Base-by-base conservation (phyloP, 2,797 vertebrate species). In the Buceros bicornis region DNA sequence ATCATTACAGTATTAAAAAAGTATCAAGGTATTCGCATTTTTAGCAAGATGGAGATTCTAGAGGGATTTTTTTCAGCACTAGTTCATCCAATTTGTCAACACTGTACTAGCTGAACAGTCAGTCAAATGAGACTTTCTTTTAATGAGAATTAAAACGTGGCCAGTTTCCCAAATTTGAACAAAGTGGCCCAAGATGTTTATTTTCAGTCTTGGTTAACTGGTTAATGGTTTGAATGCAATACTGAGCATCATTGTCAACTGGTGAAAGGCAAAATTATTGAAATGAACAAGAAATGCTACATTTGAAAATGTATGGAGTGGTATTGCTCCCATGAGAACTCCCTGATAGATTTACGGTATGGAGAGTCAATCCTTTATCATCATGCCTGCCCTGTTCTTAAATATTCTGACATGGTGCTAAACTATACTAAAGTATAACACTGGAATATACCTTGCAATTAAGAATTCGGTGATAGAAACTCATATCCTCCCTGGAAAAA, bases 191-290 rank as follows among this genome's bases (percentile, higher is more conserved):
- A 69, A 80, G 70, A 80, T 45, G 35, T 95, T 89, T 90, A 57
- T 90, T 94, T 95, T 94, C 60, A 47, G 92, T 89, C 81, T 80
- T 90, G 66, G 77, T 93, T 77, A 89, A 62, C 29, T 47, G 26
- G 51, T 54, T 92, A 95, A 93, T 74, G 58, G 43, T 65, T 93
- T 92, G 57, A 87, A 90, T 69, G 57, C 17, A n/a, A 61, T 82
- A 73, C 82, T 82, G 84, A 93, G 42, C 67, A 82, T 67, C 83
- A 43, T 93, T 92, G 95, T 69, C 81, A 74, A 89, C 24, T 82
- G 56, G 37, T 93, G 73, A 90, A 87, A 96, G 78, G 71, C 58
- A 31, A 87, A 90, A 89, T 58, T 28, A 87, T 43, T 73, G 33
- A 90, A 89, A 93, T 12, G 2, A 94, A 67, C 73, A 84, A 73